A percentile compares a stretch with the other conserved stretches of the same genome.
These are phyloP conservation scores for Etia nguti DNA, from an alignment of 2,113 vertebrate genomes.

Conservation along the genomic window DNA sequence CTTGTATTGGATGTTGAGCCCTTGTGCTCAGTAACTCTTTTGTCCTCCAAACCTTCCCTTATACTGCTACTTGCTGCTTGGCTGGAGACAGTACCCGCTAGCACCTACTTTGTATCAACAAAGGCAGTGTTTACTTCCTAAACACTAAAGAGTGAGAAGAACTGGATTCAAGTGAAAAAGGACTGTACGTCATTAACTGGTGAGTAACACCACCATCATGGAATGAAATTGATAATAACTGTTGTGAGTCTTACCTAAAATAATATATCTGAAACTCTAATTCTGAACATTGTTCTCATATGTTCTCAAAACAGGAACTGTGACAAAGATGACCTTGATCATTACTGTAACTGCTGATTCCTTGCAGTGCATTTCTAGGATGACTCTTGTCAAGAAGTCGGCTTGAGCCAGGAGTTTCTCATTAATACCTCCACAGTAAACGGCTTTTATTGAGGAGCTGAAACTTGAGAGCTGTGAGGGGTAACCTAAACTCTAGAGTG, in stretches of 20 bases:
- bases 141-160: neutral
- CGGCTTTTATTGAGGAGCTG: constrained; percentile 19
- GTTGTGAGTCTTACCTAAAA: neutral
- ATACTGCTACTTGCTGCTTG: constrained; percentile 57
- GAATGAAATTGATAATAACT: neutral
- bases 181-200: neutral
- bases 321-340: neutral
- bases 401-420: constrained; percentile 17
- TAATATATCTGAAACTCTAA: neutral
- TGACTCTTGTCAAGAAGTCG: neutral
- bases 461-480: constrained; percentile 47
- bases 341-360: neutral
- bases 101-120: constrained; percentile 45
- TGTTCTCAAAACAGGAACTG: neutral
- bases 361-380: constrained; percentile 3
- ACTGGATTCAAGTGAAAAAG: neutral
- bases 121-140: constrained; percentile 6
- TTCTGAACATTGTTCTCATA: neutral
- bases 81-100: constrained; percentile 66
- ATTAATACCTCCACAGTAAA: constrained; percentile 27
- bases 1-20: constrained; percentile 52
- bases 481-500: constrained; percentile 40
- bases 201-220: neutral
- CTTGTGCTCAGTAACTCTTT: constrained; percentile 67
- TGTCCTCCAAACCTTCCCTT: constrained; percentile 62